A percentile compares a stretch with the other conserved stretches of the same genome.
phyloP scores from a whole-genome alignment of 2,113 vertebrate species.

The Sander vitreus region DNA sequence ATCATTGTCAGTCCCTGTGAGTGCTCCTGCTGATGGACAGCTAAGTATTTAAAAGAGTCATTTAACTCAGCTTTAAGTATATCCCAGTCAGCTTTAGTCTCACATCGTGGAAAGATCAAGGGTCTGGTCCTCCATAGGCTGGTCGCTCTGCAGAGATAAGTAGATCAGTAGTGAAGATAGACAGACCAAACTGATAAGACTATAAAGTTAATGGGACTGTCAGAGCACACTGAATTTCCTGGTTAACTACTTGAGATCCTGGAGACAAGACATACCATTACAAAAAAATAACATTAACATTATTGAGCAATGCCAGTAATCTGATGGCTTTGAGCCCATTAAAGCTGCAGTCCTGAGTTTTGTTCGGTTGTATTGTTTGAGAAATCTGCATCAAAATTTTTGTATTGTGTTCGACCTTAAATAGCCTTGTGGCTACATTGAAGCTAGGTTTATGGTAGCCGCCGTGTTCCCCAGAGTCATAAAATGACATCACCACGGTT shows the following conservation, averaged over 20 bases:
- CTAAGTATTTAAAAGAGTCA: background rate
- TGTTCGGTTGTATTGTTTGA: background rate
- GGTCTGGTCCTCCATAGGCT: background rate
- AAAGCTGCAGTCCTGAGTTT: conserved; percentile 4
- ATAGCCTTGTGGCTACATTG: conserved; percentile 8
- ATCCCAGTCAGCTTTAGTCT: background rate
- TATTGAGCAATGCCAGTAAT: background rate
- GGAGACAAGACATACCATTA: conserved; percentile 10
- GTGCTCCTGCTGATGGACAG: conserved; percentile 9
- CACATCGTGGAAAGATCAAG: conserved; percentile 18
- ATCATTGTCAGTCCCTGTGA: background rate
- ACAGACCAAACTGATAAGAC: conserved; percentile 18
- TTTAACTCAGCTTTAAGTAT: background rate
- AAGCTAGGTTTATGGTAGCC: too few relatives aligned
- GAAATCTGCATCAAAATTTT: background rate
- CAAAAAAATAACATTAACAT: conserved; percentile 26
- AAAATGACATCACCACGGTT: too few relatives aligned
- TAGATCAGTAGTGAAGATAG: conserved; percentile 14
- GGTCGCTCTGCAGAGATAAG: conserved; percentile 18
- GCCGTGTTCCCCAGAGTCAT: too few relatives aligned
- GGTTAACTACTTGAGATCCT: background rate
- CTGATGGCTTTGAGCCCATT: background rate
- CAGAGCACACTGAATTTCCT: conserved; percentile 15
- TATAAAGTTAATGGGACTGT: conserved; percentile 5
- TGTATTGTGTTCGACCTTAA: conserved; percentile 24